Base-by-base conservation (phyloP, 2,888 invertebrate genomes). In the Nipponacmea schrenckii region DNA sequence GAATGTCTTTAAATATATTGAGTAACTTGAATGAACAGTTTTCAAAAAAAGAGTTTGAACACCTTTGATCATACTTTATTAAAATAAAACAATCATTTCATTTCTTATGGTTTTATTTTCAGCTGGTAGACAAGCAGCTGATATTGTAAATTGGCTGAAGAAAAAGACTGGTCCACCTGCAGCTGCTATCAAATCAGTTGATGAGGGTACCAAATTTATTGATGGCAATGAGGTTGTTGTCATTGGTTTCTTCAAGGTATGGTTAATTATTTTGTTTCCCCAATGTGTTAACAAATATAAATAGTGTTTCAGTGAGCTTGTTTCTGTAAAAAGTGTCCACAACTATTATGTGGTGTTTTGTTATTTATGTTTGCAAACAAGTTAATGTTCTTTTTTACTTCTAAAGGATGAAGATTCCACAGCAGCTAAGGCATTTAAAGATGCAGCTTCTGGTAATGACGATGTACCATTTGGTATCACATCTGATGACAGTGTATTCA, bases 91-190 rank as follows among this genome's bases (percentile, higher is more conserved):
- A 31, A 3, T 31, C 31, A 31, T 31, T 31, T 31, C 31, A 31
- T 31, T 31, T 31, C 5, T 31, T 31, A n/a, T 48, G 24, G 45
- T 66, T 68, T 68, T 15, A 68, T 70, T 69, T 80, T 64, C 80
- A 93, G 95, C 97, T 90, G 97, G 97, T 72, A 94, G 98, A 84
- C 93, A 94, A 89, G 94, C 95, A 81, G 94, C 94, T 79, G 96
- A 97, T 77, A 98, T 99, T 86, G 92, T 98, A 74, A 91, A 91
- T 81, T 99, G 99, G 99, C 90, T 99, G 76, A 92, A 93, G 89
- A 98, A 98, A 92, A 99, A 98, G 92, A 96, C 96, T 86, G 98
- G 98, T 70, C 97, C 98, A 68, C 93, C 96, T 74, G 97, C 97
- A n/a, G 92, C 93, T 82, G 93, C 93, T 77, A 90, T 99, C 62